Base-by-base conservation (phyloP, 2,113 vertebrate species). In the Steatornis caripensis region DNA sequence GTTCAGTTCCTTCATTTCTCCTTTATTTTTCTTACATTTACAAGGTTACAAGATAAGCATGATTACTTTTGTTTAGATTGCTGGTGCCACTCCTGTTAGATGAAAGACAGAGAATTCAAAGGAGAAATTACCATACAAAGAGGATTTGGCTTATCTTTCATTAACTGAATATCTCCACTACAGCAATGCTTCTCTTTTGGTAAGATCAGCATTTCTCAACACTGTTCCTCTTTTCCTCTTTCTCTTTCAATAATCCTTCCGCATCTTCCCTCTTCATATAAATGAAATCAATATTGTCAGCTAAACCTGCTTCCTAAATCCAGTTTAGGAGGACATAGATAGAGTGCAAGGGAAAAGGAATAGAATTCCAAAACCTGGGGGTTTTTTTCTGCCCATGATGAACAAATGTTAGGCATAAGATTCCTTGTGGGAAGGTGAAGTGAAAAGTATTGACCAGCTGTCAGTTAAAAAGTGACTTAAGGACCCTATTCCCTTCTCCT, bases 141-240 rank as follows among this genome's bases (percentile, higher is more conserved):
- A 62, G 39, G 48, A 89, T 96, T 89, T 91, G 13, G 26, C 29
- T 92, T 78, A 69, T 64, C 34, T 79, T 93, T 75, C 74, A 68
- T 92, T 93, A 89, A 80, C 22, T 27, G 10, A 84, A 1, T 75
- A 49, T 61, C 27, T 82, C 43, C 48, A 53, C 32, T 60, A 61
- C 36, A 55, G 39, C 11, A 2, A 21, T 64, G 9, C 14, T 89
- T 55, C 48, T 85, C 24, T 65, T 82, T 81, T 51, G 13, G 13
- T 55, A 91, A 54, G 49, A 91, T 83, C 46, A 90, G 39, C 30
- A 32, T 64, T 96, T 91, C 41, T 83, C 29, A 61, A 54, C 2
- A 16, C 22, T 34, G 10, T 37, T 88, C 5, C 39, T 77, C 27
- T 64, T 84, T 84, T 48, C 30, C 14, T 92, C 45, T 90, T 74